phyloP scores from a whole-genome alignment of 2,797 vertebrate species.

The Microhierax caerulescens region DNA sequence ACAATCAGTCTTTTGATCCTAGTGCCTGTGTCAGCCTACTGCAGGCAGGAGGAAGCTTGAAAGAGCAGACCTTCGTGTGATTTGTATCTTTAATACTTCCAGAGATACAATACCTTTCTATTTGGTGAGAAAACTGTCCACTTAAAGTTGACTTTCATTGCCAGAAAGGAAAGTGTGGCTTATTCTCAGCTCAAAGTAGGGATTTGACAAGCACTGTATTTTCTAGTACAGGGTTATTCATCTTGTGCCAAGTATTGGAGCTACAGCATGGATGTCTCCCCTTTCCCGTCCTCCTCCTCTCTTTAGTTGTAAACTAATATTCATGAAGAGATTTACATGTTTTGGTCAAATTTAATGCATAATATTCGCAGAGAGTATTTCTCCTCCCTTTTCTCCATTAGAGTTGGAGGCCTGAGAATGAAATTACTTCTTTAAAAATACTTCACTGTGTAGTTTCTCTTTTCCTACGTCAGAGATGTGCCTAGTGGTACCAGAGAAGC shows the following conservation, averaged over 20 bases:
- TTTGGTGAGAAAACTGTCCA: background rate
- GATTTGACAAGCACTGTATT: background rate
- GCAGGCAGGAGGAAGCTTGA: background rate
- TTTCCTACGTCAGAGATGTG: background rate
- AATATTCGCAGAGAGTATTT: background rate
- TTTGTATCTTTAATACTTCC: background rate
- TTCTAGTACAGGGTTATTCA: background rate
- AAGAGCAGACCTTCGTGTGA: background rate
- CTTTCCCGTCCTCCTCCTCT: background rate
- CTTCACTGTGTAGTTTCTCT: background rate
- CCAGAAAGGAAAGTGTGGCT: background rate
- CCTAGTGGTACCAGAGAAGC: background rate
- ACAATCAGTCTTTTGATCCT: background rate
- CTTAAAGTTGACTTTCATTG: background rate
- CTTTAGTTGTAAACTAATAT: background rate
- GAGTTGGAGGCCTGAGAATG: background rate
- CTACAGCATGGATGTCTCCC: background rate
- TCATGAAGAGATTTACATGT: background rate
- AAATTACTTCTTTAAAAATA: background rate
- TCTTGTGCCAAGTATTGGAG: background rate
- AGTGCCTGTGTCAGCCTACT: background rate
- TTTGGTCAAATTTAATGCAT: background rate
- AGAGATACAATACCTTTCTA: background rate
- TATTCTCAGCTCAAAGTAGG: fast-evolving
- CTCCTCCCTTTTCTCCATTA: no score